phyloP scores from a whole-genome alignment of 2,797 vertebrate genomes.

The Oreochromis grahami region DNA sequence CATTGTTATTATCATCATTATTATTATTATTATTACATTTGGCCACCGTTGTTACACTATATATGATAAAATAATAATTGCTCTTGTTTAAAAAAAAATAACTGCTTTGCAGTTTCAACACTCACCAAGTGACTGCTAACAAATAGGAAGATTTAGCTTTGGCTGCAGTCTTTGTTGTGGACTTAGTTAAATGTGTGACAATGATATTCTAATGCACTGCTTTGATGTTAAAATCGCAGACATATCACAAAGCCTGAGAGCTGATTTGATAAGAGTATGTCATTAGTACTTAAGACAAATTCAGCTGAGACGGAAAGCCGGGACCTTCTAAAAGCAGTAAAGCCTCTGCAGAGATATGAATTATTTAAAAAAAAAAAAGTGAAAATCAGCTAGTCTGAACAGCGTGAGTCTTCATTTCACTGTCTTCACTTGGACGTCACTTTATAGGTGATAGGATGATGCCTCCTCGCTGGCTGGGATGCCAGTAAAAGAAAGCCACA shows the following conservation, averaged over 20 bases:
- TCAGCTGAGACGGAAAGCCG: neutral
- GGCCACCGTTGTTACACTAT: neutral
- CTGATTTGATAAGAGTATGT: constrained; percentile 1
- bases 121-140: neutral
- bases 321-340: neutral
- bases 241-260: neutral
- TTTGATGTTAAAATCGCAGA: neutral
- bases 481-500: constrained; percentile 28
- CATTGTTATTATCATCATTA: neutral
- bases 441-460: constrained; percentile 4
- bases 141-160: neutral
- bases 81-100: neutral
- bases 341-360: neutral
- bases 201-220: constrained; percentile 11
- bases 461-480: neutral
- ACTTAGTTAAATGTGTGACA: neutral
- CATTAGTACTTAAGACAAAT: neutral
- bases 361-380: neutral
- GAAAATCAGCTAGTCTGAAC: neutral
- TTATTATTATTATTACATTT: neutral
- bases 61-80: neutral
- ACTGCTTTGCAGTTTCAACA: neutral
- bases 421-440: constrained; percentile 8
- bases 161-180: neutral
- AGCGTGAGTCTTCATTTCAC: neutral